These are phyloP conservation scores for Vicugna pacos DNA, from an alignment of 2,113 vertebrate species.

Conservation along the genomic window DNA sequence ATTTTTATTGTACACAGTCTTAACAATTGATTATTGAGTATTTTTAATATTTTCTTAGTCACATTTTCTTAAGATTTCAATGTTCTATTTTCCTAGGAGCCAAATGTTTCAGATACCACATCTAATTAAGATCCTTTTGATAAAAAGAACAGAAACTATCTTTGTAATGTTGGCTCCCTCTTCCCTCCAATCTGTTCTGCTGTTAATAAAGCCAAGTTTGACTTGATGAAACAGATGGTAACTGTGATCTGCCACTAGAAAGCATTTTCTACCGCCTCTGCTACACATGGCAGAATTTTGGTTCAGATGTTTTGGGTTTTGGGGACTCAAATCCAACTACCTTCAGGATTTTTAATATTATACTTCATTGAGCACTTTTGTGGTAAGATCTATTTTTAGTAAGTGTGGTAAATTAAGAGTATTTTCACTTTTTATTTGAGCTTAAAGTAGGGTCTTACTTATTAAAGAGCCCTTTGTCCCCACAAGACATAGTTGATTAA, in stretches of 20 bases:
- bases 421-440: conserved; percentile 57
- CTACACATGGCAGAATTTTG: conserved; percentile 52
- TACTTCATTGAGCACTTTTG: conserved; percentile 44
- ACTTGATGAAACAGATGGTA: conserved; percentile 66
- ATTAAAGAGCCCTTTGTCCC: not conserved
- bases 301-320: not conserved
- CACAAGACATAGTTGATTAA: not conserved
- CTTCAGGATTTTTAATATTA: conserved; percentile 46
- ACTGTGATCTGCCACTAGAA: conserved; percentile 54
- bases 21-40: not conserved
- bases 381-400: conserved; percentile 49
- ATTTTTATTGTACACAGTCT: not conserved
- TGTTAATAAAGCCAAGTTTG: conserved; percentile 45
- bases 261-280: conserved; percentile 74
- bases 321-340: not conserved
- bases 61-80: not conserved
- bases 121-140: conserved; percentile 48
- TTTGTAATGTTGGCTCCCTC: not conserved
- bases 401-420: conserved; percentile 59
- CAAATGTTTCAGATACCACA: not conserved
- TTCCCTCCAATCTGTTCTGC: not conserved
- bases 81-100: not conserved
- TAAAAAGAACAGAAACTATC: conserved; percentile 58
- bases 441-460: conserved; percentile 45
- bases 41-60: not conserved